Conservation (phyloP, 2,797 vertebrate genomes). For the Alosa sapidissima region DNA sequence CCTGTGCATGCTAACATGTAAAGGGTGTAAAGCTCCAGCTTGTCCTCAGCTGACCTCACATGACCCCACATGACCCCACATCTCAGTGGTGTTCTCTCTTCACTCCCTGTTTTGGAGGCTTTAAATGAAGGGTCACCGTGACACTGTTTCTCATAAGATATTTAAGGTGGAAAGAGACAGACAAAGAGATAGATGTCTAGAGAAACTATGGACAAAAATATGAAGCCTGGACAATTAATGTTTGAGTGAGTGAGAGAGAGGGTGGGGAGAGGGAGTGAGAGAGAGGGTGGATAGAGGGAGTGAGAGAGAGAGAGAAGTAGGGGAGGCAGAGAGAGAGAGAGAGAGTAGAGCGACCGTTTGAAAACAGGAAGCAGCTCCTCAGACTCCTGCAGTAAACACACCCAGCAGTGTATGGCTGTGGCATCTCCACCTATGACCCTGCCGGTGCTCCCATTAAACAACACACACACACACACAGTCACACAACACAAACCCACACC, state of each 20-base stretch:
- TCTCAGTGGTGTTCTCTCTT: background rate
- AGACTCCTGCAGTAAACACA: background rate
- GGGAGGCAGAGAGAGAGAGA: background rate
- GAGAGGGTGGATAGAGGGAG: background rate
- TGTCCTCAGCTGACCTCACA: background rate
- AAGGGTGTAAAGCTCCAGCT: background rate
- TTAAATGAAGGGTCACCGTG: background rate
- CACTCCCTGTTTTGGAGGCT: background rate
- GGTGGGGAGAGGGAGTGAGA: background rate
- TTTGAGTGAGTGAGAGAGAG: background rate
- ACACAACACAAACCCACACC: background rate
- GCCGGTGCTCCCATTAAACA: background rate
- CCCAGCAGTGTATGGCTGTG: background rate
- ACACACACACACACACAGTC: background rate
- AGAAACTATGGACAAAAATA: too few species aligned
- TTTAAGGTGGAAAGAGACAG: background rate
- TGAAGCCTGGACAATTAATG: too few species aligned
- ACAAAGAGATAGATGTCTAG: background rate
- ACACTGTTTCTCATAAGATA: background rate
- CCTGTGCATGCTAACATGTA: background rate
- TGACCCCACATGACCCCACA: background rate
- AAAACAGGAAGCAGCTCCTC: constrained; percentile 5
- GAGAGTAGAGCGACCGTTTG: background rate
- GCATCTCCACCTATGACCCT: background rate
- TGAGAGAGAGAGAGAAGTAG: background rate